Conservation (phyloP, 2,797 vertebrate genomes). For the Darevskia nairensis region DNA sequence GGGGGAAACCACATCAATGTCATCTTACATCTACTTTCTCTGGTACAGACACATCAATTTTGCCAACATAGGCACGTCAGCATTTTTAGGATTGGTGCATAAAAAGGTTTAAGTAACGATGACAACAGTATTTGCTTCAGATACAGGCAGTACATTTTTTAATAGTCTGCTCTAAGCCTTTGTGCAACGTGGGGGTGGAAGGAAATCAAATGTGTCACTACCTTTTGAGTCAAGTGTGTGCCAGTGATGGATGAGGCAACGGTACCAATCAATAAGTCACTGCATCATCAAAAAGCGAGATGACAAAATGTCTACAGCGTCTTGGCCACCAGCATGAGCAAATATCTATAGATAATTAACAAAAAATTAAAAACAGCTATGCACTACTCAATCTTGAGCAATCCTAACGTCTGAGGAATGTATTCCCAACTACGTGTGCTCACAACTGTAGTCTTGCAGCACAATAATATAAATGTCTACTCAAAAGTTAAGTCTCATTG, state of each 20-base stretch:
- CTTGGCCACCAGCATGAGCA: slow-evolving; percentile 13
- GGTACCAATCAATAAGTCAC: slow-evolving; percentile 7
- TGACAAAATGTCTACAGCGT: slow-evolving; percentile 18
- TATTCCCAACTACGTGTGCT: too few relatives aligned
- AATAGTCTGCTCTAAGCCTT: background rate
- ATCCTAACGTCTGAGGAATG: background rate
- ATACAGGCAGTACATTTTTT: background rate
- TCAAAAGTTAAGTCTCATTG: too few relatives aligned
- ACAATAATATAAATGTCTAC: background rate
- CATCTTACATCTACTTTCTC: too few relatives aligned
- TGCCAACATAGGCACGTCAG: background rate
- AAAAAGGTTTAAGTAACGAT: background rate
- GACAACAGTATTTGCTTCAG: background rate
- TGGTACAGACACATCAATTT: background rate
- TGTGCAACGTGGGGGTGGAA: background rate
- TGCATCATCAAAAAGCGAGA: background rate
- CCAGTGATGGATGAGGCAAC: slow-evolving; percentile 17
- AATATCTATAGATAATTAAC: slow-evolving; percentile 5
- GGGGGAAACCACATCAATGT: background rate
- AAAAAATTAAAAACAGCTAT: background rate
- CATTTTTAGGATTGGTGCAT: background rate
- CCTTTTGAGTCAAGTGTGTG: background rate
- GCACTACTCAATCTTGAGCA: background rate
- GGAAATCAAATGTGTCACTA: background rate
- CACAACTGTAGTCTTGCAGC: background rate